Percentiles rank a stretch among this genome's conserved stretches.
phyloP scores from a whole-genome alignment of 1,140 invertebrate species.

The Aphis craccivora region DNA sequence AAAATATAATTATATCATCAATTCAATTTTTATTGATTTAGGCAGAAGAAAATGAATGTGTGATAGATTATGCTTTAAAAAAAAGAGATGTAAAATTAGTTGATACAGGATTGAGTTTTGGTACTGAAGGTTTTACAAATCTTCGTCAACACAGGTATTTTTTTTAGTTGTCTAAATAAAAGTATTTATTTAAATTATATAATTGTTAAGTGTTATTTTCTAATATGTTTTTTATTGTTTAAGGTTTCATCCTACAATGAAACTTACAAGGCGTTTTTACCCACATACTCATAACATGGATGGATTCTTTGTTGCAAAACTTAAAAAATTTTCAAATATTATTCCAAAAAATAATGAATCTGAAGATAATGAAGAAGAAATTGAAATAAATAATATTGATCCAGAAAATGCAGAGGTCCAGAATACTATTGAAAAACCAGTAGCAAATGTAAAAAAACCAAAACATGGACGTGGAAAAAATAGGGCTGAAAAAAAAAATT shows the following conservation, averaged over 20 bases:
- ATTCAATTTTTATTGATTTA: constrained; percentile 62
- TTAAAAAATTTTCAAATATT: constrained; percentile 92
- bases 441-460: constrained; percentile 27
- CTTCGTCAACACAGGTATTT: constrained; percentile 81
- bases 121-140: constrained; percentile 91
- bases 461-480: constrained; percentile 51
- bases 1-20: background rate
- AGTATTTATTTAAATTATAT: background rate
- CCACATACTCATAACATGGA: constrained; percentile 99
- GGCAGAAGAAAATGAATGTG: constrained; percentile 98
- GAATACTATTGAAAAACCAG: background rate
- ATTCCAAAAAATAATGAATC: constrained; percentile 59
- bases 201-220: background rate
- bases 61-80: constrained; percentile 95
- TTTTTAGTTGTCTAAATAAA: background rate
- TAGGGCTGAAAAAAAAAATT: constrained; percentile 27
- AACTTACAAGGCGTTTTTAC: constrained; percentile 90
- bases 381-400: background rate
- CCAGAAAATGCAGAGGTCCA: background rate
- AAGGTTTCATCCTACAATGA: constrained; percentile 93
- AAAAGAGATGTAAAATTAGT: constrained; percentile 94
- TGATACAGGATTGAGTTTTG: constrained; percentile 93
- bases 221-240: background rate
- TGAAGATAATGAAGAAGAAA: constrained; percentile 51
- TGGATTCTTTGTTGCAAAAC: constrained; percentile 98